phyloP scores from a whole-genome alignment of 2,113 vertebrate species.

The Eulacestoma nigropectus region DNA sequence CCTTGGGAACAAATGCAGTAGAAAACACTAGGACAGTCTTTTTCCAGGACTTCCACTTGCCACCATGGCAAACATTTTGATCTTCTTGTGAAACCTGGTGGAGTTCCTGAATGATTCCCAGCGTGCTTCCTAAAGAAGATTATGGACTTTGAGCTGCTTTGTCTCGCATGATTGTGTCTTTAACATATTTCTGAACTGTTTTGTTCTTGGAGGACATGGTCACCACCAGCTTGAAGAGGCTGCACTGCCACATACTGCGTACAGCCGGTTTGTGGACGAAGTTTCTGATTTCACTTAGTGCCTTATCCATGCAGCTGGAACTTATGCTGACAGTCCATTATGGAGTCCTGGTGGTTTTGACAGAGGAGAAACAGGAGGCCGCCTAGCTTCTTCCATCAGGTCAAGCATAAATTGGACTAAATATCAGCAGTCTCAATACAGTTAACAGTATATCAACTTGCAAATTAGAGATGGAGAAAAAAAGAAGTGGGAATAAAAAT shows the following conservation, averaged over 20 bases:
- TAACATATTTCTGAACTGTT: conserved; percentile 79
- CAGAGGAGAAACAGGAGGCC: not conserved
- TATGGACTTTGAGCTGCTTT: conserved; percentile 67
- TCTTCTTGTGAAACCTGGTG: not conserved
- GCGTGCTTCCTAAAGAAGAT: conserved; percentile 69
- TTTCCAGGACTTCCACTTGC: not conserved
- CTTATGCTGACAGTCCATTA: not conserved
- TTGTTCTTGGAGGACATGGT: conserved; percentile 67
- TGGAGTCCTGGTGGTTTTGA: not conserved
- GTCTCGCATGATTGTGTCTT: conserved; percentile 68
- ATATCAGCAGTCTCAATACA: not conserved
- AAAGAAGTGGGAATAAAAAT: not conserved
- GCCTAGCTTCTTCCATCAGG: not conserved
- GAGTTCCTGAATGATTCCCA: conserved; percentile 72
- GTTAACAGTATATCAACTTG: not conserved
- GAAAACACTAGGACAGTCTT: not conserved
- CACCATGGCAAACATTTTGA: rapidly evolving
- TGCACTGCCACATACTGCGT: not conserved
- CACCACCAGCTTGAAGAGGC: not conserved
- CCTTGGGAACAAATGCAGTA: not conserved
- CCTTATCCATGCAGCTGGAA: not conserved
- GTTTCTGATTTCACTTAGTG: not conserved
- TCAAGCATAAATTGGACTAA: not conserved
- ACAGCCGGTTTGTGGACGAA: no score
- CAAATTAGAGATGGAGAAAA: not conserved